These are phyloP conservation scores for Zoanthus sociatus DNA, from an alignment of 92 coral and sea anemone genomes.

Conservation along the genomic window DNA sequence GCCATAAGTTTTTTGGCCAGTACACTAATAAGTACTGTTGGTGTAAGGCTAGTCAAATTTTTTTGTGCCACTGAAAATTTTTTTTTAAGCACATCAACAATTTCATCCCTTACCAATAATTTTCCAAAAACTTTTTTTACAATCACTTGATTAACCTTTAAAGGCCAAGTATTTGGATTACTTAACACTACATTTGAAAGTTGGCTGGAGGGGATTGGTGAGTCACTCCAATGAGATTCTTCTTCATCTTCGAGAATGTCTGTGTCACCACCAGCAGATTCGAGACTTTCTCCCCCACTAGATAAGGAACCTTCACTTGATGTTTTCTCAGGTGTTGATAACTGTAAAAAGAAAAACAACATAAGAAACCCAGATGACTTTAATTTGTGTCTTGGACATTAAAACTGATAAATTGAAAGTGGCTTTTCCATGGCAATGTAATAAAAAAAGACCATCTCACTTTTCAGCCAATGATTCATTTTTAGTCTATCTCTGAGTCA, in stretches of 20 bases:
- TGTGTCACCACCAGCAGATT: conserved; percentile 61
- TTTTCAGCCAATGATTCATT: conserved; percentile 17
- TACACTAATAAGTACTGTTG: conserved; percentile 50
- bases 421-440: conserved; percentile 8
- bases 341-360: conserved; percentile 1
- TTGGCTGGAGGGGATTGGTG: conserved; percentile 49
- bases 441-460: conserved; percentile 23
- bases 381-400: conserved; percentile 4
- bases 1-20: conserved; percentile 48
- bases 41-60: conserved; percentile 55
- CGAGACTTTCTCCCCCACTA: conserved; percentile 31
- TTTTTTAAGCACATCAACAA: conserved; percentile 55
- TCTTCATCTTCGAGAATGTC: conserved; percentile 57
- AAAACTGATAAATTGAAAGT: conserved; percentile 2
- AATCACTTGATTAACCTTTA: conserved; percentile 53
- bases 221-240: conserved; percentile 47
- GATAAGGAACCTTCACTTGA: conserved; percentile 59
- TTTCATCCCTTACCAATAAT: conserved; percentile 50
- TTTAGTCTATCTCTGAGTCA: conserved; percentile 27
- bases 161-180: conserved; percentile 30
- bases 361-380: conserved; percentile 50
- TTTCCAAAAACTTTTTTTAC: conserved; percentile 51
- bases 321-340: conserved; percentile 51
- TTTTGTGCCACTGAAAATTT: conserved; percentile 50
- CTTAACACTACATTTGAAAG: conserved; percentile 26